These are phyloP conservation scores for Pterocles orientalis DNA, from an alignment of 2,113 vertebrate species.

Conservation along the genomic window DNA sequence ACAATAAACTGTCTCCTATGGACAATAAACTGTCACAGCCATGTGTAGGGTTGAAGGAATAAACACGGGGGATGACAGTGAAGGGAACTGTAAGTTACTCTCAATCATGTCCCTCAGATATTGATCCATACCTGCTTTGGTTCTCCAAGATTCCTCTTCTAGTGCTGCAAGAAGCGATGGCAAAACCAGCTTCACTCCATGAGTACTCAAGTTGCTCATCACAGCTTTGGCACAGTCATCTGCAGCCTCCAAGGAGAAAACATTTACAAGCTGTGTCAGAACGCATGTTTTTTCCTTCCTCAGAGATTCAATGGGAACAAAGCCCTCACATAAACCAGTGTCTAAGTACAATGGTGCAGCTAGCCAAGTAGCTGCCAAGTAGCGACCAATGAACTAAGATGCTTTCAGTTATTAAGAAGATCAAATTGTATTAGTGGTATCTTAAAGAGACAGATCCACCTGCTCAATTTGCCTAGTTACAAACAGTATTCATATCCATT, in stretches of 20 bases:
- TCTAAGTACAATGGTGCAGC: neutral
- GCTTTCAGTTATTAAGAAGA: neutral
- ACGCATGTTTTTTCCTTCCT: neutral
- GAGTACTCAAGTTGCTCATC: slow-evolving; percentile 98
- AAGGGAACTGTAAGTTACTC: neutral
- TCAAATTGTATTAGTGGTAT: neutral
- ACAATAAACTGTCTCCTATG: neutral
- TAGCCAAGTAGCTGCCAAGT: neutral
- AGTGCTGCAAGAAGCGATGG: slow-evolving; percentile 93
- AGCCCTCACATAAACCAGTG: neutral
- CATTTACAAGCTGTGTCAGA: slow-evolving; percentile 29
- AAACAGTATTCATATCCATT: neutral
- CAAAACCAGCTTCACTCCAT: slow-evolving; percentile 96
- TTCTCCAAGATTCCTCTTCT: slow-evolving; percentile 98
- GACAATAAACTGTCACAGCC: neutral
- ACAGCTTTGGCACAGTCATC: slow-evolving; percentile 99
- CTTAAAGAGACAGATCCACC: neutral
- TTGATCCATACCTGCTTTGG: slow-evolving; percentile 88
- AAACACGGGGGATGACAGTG: neutral
- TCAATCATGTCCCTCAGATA: neutral
- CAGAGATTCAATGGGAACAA: neutral
- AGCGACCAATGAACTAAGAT: neutral
- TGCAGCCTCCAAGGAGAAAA: slow-evolving; percentile 85
- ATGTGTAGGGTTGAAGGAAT: neutral
- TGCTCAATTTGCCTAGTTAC: neutral